Evolutionary conservation across 2,888 invertebrate species (phyloP), one percentile per base, ranked within the genome.

Genomic region (Stenotaenia linearis): DNA sequence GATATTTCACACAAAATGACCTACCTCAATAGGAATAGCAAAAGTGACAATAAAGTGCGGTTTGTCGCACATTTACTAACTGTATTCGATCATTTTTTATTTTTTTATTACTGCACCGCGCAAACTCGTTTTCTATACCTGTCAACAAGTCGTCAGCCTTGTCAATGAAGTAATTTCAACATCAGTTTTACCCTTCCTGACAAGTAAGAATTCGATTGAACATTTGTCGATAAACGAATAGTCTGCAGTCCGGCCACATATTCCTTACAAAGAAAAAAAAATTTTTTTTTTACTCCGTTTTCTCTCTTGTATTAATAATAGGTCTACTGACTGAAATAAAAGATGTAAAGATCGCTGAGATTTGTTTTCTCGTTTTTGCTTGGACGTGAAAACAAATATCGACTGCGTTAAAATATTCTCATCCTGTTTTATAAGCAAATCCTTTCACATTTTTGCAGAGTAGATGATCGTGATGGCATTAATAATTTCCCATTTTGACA

Each of bases 81-180:
- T 15, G 69, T 28, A 25, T 69, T 69, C 69, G n/a, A 69, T 69
- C 69, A 69, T 69, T 69, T 69, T 28, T 69, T 25, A 69, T 69
- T 69, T 69, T 28, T 69, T 69, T 69, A 69, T 69, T 69, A 69
- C 28, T 28, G 25, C 15, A 28, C 25, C 28, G 25, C 23, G 18
- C 25, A 69, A 69, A 69, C 23, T 69, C 25, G 69, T 69, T 69
- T 50, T 69, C 69, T 69, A 28, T 69, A 69, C 69, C 69, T 69
- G 69, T 69, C 69, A 69, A 69, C 69, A 69, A 23, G 25, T 69
- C 69, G 69, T 12, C 69, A 28, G 25, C 15, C 69, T 28, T 69
- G 69, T 69, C 69, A 28, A 69, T 69, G 69, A 69, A 69, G 69
- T 69, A 69, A 69, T 69, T 69, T 50, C 50, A 50, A 18, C 50